Base-by-base conservation (phyloP, 2,797 vertebrate species). In the Pseudomugil tenellus region DNA sequence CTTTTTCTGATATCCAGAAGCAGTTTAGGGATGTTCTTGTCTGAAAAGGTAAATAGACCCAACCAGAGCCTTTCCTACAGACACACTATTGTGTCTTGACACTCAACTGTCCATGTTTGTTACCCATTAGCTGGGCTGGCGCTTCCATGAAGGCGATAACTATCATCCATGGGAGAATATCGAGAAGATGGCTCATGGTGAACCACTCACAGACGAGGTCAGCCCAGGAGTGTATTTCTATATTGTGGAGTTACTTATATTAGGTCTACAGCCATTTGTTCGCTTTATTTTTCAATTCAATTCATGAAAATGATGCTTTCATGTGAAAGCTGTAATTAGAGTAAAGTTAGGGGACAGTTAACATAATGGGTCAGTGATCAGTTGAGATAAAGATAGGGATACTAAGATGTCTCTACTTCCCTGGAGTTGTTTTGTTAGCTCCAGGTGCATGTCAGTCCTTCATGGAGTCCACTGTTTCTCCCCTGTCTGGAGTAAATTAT, bases 181-280 rank as follows among this genome's bases (percentile, higher is more conserved):
- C 53, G 85, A 84, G 63, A 98, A 97, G 90, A 98, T 98, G 97
- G 54, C 90, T 52, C 83, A 84, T n/a, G 95, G 95, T 53, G 93
- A 94, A 69, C 93, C 96, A 0, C 91, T 98, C 29, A 95, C 87
- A 68, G 96, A 98, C 63, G 88, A 97, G 96, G 96, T 97, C 92
- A 82, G 86, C 21, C 12, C 31, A 23, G 14, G 10, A 69, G 21
- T 61, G 25, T 60, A 26, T 74, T 25, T 64, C 4, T 48, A 7
- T 41, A 17, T 28, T 28, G 16, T 34, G 25, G 55, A 2, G n/a
- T 49, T 35, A 26, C 4, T n/a, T 28, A 13, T 28, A 2, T n/a
- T 4, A n/a, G 17, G 12, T 17, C 2, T n/a, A n/a, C n/a, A n/a
- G n/a, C n/a, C n/a, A n/a, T n/a, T n/a, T n/a, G n/a, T n/a, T n/a